Percentiles rank a stretch among this genome's conserved stretches.
These are phyloP conservation scores for Brachyptera putata DNA, from an alignment of 2,888 invertebrate genomes.

Conservation along the genomic window DNA sequence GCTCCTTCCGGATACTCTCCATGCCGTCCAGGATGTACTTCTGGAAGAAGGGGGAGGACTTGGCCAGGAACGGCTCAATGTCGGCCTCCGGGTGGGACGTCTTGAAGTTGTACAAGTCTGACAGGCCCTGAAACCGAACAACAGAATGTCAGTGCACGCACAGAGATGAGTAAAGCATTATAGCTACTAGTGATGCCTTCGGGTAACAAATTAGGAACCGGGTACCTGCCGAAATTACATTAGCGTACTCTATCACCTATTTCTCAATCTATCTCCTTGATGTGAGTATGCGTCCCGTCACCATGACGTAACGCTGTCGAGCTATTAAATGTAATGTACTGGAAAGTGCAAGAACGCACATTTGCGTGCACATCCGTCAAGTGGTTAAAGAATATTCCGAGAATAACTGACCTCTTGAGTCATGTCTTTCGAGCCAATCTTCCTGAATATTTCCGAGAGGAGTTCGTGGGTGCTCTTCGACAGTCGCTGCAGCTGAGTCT, in stretches of 20 bases:
- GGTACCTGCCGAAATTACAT: too few relatives aligned
- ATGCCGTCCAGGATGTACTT: slow-evolving; percentile 79
- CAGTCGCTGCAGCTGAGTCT: slow-evolving; percentile 51
- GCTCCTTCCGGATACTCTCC: slow-evolving; percentile 48
- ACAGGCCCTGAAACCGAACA: slow-evolving; percentile 58
- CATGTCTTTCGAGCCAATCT: slow-evolving; percentile 85
- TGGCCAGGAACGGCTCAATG: slow-evolving; percentile 76
- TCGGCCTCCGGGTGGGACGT: slow-evolving; percentile 80
- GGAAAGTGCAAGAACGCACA: too few relatives aligned
- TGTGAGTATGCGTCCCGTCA: too few relatives aligned
- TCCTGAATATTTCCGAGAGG: slow-evolving; percentile 82
- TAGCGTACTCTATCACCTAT: too few relatives aligned
- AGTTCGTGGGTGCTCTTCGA: slow-evolving; percentile 81
- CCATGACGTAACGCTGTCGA: too few relatives aligned
- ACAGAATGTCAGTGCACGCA: too few relatives aligned
- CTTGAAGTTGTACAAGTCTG: slow-evolving; percentile 72
- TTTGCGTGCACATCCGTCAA: too few relatives aligned
- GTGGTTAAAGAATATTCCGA: too few relatives aligned
- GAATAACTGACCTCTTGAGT: slow-evolving; percentile 47
- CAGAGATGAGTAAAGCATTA: background rate
- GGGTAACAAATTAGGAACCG: too few relatives aligned
- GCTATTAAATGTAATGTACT: too few relatives aligned
- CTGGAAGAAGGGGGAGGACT: slow-evolving; percentile 80
- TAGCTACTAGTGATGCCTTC: too few relatives aligned
- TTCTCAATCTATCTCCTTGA: too few relatives aligned